Conservation (phyloP, 2,888 invertebrate species). For the Cremastinae sp. region DNA sequence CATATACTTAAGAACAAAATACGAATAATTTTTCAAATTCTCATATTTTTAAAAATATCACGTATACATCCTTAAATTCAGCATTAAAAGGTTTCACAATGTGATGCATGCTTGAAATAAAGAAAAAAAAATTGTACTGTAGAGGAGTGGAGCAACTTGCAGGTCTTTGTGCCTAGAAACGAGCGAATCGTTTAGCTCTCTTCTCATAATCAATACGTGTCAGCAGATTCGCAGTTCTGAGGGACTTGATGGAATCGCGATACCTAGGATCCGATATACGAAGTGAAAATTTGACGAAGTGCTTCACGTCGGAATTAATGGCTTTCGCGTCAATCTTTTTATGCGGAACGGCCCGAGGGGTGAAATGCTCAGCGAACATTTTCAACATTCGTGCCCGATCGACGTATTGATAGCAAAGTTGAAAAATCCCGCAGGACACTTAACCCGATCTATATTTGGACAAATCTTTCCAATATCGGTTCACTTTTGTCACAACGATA, state of each 20-base stretch:
- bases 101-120: no score
- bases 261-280: conserved; percentile 15
- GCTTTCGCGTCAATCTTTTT: conserved; percentile 56
- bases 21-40: no score
- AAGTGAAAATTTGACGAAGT: conserved; percentile 55
- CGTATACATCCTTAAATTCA: no score
- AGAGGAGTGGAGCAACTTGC: no score
- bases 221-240: conserved; percentile 23
- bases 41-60: no score
- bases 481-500: conserved; percentile 3
- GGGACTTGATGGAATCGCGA: conserved; percentile 31
- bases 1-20: no score
- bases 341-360: conserved; percentile 2
- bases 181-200: conserved; percentile 35
- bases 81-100: no score
- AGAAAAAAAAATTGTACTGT: no score
- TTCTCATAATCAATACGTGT: conserved; percentile 53
- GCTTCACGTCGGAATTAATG: conserved; percentile 58
- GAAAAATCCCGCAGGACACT: conserved; percentile 19
- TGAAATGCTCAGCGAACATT: neutral
- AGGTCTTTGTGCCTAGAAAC: no score
- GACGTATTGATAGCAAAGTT: conserved; percentile 44
- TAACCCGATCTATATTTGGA: conserved; percentile 15
- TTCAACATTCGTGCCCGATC: conserved; percentile 40
- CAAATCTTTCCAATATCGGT: conserved; percentile 39